Evolutionary conservation across 1,140 invertebrate genomes (phyloP).

Genomic region (Drosophila pachea): DNA sequence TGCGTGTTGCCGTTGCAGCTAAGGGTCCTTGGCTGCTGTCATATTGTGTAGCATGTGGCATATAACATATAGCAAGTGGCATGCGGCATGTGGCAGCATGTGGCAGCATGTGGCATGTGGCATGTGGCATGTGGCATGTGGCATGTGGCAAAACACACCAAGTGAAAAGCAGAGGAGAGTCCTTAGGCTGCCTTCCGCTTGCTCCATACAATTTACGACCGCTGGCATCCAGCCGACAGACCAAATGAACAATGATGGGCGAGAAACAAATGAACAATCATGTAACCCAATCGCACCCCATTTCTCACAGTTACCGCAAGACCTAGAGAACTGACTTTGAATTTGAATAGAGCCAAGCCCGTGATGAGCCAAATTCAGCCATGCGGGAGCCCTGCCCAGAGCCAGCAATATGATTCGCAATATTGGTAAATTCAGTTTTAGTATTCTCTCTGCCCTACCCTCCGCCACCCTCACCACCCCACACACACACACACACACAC

Average conservation of each 20-base stretch:
- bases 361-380: no score
- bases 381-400: no score
- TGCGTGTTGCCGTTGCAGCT: not conserved
- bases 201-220: no score
- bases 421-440: no score
- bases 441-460: no score
- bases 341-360: not conserved
- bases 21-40: slow-evolving; percentile 13
- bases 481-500: no score
- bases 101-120: not conserved
- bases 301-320: not conserved
- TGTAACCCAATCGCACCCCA: slow-evolving; percentile 4
- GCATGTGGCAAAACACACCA: no score
- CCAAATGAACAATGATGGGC: not conserved
- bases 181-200: no score
- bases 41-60: slow-evolving; percentile 2
- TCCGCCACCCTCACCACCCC: no score
- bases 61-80: not conserved
- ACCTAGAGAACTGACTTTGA: not conserved
- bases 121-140: slow-evolving; percentile 9
- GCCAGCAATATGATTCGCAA: no score
- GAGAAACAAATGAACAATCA: slow-evolving; percentile 21
- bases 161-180: no score
- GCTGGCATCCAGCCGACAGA: no score
- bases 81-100: not conserved